Base-by-base conservation (phyloP, 2,888 invertebrate genomes). In the Octonoba sinensis region DNA sequence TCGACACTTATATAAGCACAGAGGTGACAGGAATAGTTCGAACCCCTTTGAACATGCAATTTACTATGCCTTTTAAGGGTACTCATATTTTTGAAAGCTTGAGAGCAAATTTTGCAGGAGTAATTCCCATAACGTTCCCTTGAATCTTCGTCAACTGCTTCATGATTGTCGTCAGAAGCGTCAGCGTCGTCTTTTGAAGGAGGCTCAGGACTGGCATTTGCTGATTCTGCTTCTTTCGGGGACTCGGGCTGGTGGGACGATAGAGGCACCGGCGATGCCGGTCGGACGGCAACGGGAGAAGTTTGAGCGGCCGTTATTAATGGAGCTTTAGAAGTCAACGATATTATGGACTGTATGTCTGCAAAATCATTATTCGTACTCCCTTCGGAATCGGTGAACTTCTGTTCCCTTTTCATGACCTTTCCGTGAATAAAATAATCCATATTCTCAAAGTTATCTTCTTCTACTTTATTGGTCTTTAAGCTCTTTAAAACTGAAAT, bases 31-130 rank as follows among this genome's bases (percentile, higher is more conserved):
- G 94, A 93, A 88, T 96, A 97, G 0, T 95, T 81, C 8, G 71
- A 83, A 62, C 82, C 72, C 57, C 69, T 82, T 60, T 69, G 84
- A 22, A 76, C 83, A 83, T 84, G 85, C 24, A 78, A 71, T 72
- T 95, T 91, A 87, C 96, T 96, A 88, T 96, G 96, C 0, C 96
- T 96, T 88, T 97, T 97, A 27, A 97, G 90, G 0, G 96, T 95
- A 67, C 96, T 91, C 51, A 96, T 90, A 87, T 96, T 97, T 0
- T 95, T 95, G 87, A 96, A 96, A 44, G 95, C 92, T 0, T 94
- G 93, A 0, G 93, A 91, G 88, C 97, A 97, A n/a, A 96, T 90
- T 82, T 95, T 91, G 88, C 97, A 97, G 71, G 78, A 54, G 66
- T 67, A 76, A 49, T 56, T 60, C 46, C 72, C 72, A 46, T 73